Evolutionary conservation across 2,888 invertebrate genomes (phyloP).

Genomic region (Hedychridium roseum): DNA sequence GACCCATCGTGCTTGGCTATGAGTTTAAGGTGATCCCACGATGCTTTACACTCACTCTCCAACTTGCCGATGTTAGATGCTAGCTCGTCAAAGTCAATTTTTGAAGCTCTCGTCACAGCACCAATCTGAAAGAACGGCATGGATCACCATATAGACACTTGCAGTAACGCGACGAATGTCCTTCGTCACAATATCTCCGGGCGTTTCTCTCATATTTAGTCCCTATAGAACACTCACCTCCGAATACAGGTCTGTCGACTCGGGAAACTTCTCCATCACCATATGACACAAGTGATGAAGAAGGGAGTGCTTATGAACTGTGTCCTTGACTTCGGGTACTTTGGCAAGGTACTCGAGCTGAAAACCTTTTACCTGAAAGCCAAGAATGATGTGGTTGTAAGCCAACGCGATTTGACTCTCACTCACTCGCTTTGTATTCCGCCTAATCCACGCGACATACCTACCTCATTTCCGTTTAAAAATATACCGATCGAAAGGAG

Average conservation of each 20-base stretch:
- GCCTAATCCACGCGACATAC: no score
- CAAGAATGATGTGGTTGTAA: no score
- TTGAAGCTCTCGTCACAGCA: constrained; percentile 87
- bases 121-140: constrained; percentile 78
- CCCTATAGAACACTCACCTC: constrained; percentile 81
- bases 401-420: no score
- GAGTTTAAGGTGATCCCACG: constrained; percentile 95
- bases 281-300: constrained; percentile 97
- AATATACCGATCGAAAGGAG: constrained; percentile 95
- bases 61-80: constrained; percentile 84
- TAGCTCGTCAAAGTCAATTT: constrained; percentile 95
- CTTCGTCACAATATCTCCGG: no score
- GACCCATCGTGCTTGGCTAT: constrained; percentile 94
- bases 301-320: constrained; percentile 97
- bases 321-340: constrained; percentile 98
- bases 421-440: no score
- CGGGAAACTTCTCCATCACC: constrained; percentile 95
- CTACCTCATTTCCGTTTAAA: constrained; percentile 83
- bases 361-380: constrained; percentile 86
- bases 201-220: no score
- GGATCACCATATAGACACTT: no score
- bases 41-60: constrained; percentile 95
- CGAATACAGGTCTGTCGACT: constrained; percentile 95
- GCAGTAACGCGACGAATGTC: constrained; percentile 1
- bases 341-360: constrained; percentile 97